Base-by-base conservation (phyloP, 2,113 vertebrate genomes). In the Microcebus griseorufus region DNA sequence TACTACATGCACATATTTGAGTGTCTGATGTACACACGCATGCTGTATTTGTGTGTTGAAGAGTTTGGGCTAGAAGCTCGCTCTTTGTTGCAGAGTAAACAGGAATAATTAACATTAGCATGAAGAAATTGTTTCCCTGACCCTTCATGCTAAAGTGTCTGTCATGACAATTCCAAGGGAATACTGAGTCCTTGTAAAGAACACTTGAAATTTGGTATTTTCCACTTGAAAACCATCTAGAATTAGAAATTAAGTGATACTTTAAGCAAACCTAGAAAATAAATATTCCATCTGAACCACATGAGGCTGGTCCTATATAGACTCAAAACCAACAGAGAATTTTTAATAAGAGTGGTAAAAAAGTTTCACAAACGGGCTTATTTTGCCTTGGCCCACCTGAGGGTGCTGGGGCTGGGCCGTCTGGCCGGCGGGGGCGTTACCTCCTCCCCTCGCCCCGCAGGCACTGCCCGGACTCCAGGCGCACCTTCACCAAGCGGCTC, bases 401-500 rank as follows among this genome's bases (percentile, higher is more conserved):
- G n/a, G 27, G 0, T 7, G 2, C 27, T 11, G 18, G 2, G 64
- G 3, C 8, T n/a, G n/a, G n/a, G n/a, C n/a, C n/a, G n/a, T n/a
- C 16, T 11, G 25, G 45, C 37, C 18, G 3, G 72, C 87, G 69
- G 11, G 60, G 8, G 4, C 55, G 73, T 67, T 20, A 48, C 29
- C 13, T 84, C 39, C 25, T 0, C 7, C 95, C 72, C 95, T 70
- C 78, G 17, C 94, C 45, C 27, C 48, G 73, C 84, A 99, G 99
- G 95, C 99, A 99, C 97, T 99, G 99, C 98, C 99, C 99, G 0
- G 99, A 99, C 88, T 98, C 99, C 5, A 98, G 99, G 95, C 99
- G 99, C 17, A 99, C 99, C 12, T 99, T 99, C 93, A 99, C 99
- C 7, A 99, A 99, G 94, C 98, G 99, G 79, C 90, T 99, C 97